These are phyloP conservation scores for Elephantulus edwardii DNA, from an alignment of 2,113 vertebrate species.

Conservation along the genomic window DNA sequence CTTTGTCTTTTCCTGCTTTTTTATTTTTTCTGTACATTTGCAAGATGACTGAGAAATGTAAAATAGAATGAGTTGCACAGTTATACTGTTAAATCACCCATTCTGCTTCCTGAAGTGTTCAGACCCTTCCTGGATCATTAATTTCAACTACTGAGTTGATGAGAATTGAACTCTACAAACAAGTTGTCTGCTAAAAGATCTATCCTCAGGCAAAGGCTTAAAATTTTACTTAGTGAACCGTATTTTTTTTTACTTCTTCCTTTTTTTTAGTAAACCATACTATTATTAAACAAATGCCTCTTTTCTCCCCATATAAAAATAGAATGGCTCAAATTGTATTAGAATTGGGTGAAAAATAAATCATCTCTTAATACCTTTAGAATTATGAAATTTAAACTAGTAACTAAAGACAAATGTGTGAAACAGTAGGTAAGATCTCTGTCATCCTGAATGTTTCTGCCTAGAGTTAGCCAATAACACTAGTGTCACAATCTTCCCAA, in stretches of 20 bases:
- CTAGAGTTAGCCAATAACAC: background rate
- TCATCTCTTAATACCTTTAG: slow-evolving; percentile 27
- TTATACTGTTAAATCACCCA: slow-evolving; percentile 38
- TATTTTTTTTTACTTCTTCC: slow-evolving; percentile 27
- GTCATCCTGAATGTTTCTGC: background rate
- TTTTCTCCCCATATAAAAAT: slow-evolving; percentile 22
- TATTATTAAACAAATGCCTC: slow-evolving; percentile 40
- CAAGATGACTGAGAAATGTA: background rate
- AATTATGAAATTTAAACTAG: slow-evolving; percentile 35
- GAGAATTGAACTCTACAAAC: slow-evolving; percentile 40
- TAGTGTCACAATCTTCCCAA: background rate
- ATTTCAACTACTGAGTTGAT: slow-evolving; percentile 51
- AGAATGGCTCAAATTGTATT: slow-evolving; percentile 34
- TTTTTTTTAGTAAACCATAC: slow-evolving; percentile 44
- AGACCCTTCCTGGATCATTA: slow-evolving; percentile 38
- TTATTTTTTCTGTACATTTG: slow-evolving; percentile 22
- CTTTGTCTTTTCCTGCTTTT: too few relatives aligned
- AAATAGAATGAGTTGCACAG: slow-evolving; percentile 48
- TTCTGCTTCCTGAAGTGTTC: slow-evolving; percentile 38
- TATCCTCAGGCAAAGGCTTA: slow-evolving; percentile 14
- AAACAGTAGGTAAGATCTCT: background rate
- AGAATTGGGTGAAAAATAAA: slow-evolving; percentile 59
- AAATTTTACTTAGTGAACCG: slow-evolving; percentile 21
- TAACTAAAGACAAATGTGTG: background rate
- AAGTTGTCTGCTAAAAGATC: slow-evolving; percentile 28